A percentile compares a stretch with the other conserved stretches of the same genome.
Conservation (phyloP, 2,113 vertebrate genomes). For the Ammodytes dubius region DNA sequence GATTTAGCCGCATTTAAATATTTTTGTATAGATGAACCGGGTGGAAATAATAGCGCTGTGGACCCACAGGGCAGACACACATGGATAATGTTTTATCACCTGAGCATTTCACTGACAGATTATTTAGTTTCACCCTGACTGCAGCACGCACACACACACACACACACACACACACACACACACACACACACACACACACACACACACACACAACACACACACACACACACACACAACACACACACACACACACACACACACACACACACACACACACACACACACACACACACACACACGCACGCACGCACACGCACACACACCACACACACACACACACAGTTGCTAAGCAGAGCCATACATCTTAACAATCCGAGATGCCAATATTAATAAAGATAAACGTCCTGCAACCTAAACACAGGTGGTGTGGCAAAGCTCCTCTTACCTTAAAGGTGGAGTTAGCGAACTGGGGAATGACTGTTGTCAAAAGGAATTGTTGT, state of each 20-base stretch:
- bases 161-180: no score
- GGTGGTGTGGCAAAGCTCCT: slow-evolving; percentile 26
- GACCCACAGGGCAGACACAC: slow-evolving; percentile 42
- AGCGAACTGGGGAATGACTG: no score
- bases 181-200: no score
- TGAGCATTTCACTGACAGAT: slow-evolving; percentile 36
- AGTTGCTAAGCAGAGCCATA: slow-evolving; percentile 38
- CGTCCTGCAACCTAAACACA: slow-evolving; percentile 50
- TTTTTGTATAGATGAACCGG: slow-evolving; percentile 75
- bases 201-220: no score
- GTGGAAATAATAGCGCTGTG: slow-evolving; percentile 67
- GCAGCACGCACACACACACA: slow-evolving; percentile 37
- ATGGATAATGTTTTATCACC: slow-evolving; percentile 42
- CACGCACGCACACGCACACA: no score
- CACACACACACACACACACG: slow-evolving; percentile 7
- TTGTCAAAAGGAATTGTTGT: no score
- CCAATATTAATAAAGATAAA: slow-evolving; percentile 64
- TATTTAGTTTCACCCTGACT: slow-evolving; percentile 51
- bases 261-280: no score
- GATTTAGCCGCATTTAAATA: slow-evolving; percentile 78
- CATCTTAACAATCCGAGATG: slow-evolving; percentile 65
- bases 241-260: no score
- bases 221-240: no score
- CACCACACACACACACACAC: slow-evolving; percentile 14
- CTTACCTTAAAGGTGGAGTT: background rate